Evolutionary conservation across 2,797 vertebrate species (phyloP).

Genomic region (Takifugu rubripes): DNA sequence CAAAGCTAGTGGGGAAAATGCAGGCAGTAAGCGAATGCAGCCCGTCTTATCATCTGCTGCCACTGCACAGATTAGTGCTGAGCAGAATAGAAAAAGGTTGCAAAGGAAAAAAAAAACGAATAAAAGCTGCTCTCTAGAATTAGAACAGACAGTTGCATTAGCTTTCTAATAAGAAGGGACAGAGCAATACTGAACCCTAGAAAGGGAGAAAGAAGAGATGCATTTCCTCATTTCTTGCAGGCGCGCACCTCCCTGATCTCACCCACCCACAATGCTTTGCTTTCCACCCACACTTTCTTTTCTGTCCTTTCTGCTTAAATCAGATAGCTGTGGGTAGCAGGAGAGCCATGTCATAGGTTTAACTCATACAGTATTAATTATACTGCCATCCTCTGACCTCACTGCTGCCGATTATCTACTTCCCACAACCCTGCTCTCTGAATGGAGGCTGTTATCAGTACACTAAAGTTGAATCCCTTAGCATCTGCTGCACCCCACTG

Average conservation of each 20-base stretch:
- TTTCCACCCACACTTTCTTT: slow-evolving; percentile 41
- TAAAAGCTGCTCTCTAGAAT: slow-evolving; percentile 77
- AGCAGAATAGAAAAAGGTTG: slow-evolving; percentile 72
- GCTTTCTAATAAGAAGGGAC: slow-evolving; percentile 78
- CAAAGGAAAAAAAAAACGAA: slow-evolving; percentile 49
- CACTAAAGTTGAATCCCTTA: slow-evolving; percentile 51
- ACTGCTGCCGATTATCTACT: slow-evolving; percentile 68
- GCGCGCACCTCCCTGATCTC: slow-evolving; percentile 11
- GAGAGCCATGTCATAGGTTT: slow-evolving; percentile 72
- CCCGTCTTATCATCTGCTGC: slow-evolving; percentile 72
- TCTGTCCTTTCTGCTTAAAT: slow-evolving; percentile 52
- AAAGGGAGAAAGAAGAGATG: slow-evolving; percentile 51
- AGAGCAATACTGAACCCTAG: slow-evolving; percentile 69
- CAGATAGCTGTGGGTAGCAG: slow-evolving; percentile 57
- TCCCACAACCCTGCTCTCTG: slow-evolving; percentile 53
- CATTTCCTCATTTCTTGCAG: slow-evolving; percentile 33
- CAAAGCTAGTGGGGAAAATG: slow-evolving; percentile 46
- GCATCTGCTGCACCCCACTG: slow-evolving; percentile 40
- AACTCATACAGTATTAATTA: slow-evolving; percentile 78
- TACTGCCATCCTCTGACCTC: slow-evolving; percentile 56
- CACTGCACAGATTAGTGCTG: slow-evolving; percentile 75
- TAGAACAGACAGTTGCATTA: slow-evolving; percentile 82
- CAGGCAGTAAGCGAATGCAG: slow-evolving; percentile 58
- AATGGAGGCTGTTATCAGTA: slow-evolving; percentile 60
- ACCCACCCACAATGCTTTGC: slow-evolving; percentile 45